Conservation (phyloP, 2,888 invertebrate genomes). For the Conomelus anceps region DNA sequence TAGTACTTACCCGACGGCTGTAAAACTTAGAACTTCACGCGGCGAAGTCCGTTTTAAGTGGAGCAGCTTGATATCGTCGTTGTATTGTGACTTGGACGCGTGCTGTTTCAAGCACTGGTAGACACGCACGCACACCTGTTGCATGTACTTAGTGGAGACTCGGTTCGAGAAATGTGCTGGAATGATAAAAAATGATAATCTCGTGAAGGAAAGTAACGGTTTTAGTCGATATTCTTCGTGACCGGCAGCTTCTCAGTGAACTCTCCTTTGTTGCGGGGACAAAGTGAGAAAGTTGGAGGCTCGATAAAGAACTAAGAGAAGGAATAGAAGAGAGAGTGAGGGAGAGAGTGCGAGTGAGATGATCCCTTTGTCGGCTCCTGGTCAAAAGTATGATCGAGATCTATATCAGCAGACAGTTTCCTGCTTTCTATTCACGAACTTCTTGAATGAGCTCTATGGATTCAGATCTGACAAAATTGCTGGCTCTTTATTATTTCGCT, state of each 20-base stretch:
- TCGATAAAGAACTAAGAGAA: neutral
- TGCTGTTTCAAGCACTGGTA: neutral
- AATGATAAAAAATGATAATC: neutral
- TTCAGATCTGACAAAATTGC: neutral
- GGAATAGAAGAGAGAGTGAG: neutral
- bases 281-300: neutral
- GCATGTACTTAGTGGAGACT: neutral
- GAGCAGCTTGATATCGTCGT: neutral
- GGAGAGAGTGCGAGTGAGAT: neutral
- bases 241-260: neutral
- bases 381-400: neutral
- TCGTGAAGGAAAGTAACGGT: neutral
- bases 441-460: neutral
- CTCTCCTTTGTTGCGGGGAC: neutral
- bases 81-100: neutral
- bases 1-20: neutral
- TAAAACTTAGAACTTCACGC: too few species aligned
- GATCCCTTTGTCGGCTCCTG: neutral
- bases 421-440: neutral
- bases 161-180: neutral
- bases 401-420: neutral
- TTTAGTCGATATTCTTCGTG: neutral
- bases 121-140: neutral
- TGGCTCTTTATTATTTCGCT: neutral
- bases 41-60: neutral